Conservation (phyloP, 2,113 vertebrate genomes). For the Trogon melanurus region DNA sequence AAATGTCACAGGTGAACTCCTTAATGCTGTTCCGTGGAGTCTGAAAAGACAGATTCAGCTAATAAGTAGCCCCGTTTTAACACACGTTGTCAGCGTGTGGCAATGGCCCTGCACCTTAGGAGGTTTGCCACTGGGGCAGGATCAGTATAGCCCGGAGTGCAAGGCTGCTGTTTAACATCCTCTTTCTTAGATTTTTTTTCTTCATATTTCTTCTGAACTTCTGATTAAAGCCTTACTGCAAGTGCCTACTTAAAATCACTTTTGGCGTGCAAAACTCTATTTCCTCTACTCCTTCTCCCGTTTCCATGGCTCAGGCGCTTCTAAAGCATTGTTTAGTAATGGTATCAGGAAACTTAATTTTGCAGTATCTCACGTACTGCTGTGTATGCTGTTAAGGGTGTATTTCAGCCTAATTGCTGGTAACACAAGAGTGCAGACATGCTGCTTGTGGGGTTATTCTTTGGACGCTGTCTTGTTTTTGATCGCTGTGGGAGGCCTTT, state of each 20-base stretch:
- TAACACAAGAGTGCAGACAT: background rate
- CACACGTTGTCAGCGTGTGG: rapidly evolving
- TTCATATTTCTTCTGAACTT: background rate
- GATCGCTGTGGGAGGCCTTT: constrained; percentile 18
- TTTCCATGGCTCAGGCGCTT: background rate
- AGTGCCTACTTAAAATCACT: background rate
- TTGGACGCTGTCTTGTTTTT: background rate
- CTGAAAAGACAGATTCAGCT: background rate
- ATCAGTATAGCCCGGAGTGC: rapidly evolving
- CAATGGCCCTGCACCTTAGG: rapidly evolving
- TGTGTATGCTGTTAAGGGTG: background rate
- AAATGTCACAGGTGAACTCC: background rate
- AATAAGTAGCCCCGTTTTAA: background rate
- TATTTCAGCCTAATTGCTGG: background rate
- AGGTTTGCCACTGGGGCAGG: background rate
- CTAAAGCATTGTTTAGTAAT: background rate
- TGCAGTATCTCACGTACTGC: background rate
- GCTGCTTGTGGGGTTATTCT: background rate
- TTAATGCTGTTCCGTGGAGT: background rate
- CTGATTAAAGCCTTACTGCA: background rate
- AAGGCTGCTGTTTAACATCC: background rate
- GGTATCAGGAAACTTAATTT: background rate
- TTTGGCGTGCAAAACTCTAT: background rate
- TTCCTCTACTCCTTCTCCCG: background rate
- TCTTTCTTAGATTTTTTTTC: background rate